Conservation (phyloP, 2,113 vertebrate genomes). For the Lamprologus lemairii region DNA sequence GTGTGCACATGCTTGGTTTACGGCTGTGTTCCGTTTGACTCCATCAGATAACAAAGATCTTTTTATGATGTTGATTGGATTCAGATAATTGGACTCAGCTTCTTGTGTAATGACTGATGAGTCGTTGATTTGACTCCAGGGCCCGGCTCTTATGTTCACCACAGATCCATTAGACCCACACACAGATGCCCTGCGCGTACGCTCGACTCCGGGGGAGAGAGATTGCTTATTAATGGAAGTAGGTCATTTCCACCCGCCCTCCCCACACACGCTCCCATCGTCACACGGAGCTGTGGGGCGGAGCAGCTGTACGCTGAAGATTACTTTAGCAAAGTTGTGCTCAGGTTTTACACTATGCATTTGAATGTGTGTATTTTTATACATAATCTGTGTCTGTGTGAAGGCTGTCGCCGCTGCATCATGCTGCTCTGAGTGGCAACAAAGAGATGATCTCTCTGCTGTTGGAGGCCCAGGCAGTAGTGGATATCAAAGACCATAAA, state of each 20-base stretch:
- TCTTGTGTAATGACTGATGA: slow-evolving; percentile 48
- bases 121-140: slow-evolving; percentile 43
- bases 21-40: slow-evolving; percentile 18
- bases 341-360: slow-evolving; percentile 23
- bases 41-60: slow-evolving; percentile 22
- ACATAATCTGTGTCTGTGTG: slow-evolving; percentile 46
- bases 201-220: slow-evolving; percentile 51
- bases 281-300: slow-evolving; percentile 49
- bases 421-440: slow-evolving; percentile 93
- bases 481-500: slow-evolving; percentile 98
- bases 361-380: slow-evolving; percentile 38
- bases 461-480: slow-evolving; percentile 89
- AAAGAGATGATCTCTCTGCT: slow-evolving; percentile 89
- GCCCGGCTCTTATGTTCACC: slow-evolving; percentile 38
- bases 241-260: slow-evolving; percentile 57
- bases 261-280: slow-evolving; percentile 23
- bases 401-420: slow-evolving; percentile 92
- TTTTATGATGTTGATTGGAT: slow-evolving; percentile 40
- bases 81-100: slow-evolving; percentile 47
- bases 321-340: slow-evolving; percentile 52
- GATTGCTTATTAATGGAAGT: slow-evolving; percentile 73
- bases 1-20: slow-evolving; percentile 46
- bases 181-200: neutral
- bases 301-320: slow-evolving; percentile 48
- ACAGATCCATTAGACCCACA: slow-evolving; percentile 55